Evolutionary conservation across 2,888 invertebrate genomes (phyloP).

Genomic region (Drosophila ezoana): DNA sequence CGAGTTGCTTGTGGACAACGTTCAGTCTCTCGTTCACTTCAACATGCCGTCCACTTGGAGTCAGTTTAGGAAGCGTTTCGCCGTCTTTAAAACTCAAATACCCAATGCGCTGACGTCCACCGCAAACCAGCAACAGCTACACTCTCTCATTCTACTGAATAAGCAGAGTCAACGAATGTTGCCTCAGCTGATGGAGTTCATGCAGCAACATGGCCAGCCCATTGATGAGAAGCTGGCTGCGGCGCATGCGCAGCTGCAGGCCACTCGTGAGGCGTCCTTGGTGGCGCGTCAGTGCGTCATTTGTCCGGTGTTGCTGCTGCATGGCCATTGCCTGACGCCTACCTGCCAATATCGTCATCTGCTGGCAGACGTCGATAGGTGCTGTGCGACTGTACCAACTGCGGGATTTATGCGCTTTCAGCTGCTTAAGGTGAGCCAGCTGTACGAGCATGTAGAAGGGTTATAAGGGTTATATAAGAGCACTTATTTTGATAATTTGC

Average conservation of each 20-base stretch:
- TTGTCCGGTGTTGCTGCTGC: conserved; percentile 7
- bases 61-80: conserved; percentile 4
- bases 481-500: too few species aligned
- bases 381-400: conserved; percentile 10
- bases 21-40: conserved; percentile 1
- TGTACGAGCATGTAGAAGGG: too few species aligned
- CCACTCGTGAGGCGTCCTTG: background rate
- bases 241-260: conserved; percentile 14
- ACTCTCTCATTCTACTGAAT: conserved; percentile 1
- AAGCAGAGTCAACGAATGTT: conserved; percentile 3
- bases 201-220: conserved; percentile 7
- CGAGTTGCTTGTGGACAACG: conserved; percentile 3
- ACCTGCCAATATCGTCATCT: conserved; percentile 12
- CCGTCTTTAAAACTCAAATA: background rate
- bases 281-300: conserved; percentile 3
- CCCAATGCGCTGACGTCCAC: background rate
- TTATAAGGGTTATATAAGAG: too few species aligned
- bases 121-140: background rate
- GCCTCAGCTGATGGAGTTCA: conserved; percentile 6
- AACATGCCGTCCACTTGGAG: conserved; percentile 15
- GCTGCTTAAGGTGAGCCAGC: conserved; percentile 10
- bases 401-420: conserved; percentile 8
- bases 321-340: conserved; percentile 7
- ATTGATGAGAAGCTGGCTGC: background rate
- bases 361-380: background rate